A percentile compares a stretch with the other conserved stretches of the same genome.
These are phyloP conservation scores for Harpegnathos saltator DNA, from an alignment of 1,140 invertebrate species.

Conservation along the genomic window DNA sequence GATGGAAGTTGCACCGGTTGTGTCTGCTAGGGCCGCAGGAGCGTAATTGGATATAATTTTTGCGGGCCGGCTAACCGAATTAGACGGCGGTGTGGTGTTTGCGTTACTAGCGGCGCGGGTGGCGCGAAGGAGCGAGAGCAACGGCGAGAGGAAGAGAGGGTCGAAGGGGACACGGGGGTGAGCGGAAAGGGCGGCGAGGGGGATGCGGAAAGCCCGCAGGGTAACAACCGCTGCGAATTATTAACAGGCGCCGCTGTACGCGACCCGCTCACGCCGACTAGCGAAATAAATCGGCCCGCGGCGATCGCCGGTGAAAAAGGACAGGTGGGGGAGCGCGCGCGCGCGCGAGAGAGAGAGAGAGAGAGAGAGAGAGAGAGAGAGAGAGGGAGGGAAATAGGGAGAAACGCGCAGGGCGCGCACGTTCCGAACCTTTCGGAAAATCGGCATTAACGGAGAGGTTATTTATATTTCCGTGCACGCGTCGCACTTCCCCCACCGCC, in stretches of 20 bases:
- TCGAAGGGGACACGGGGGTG: too few species aligned
- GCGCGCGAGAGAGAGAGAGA: too few species aligned
- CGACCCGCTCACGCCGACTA: slow-evolving; percentile 67
- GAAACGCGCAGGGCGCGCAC: too few species aligned
- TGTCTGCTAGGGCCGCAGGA: slow-evolving; percentile 62
- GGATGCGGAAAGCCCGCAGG: slow-evolving; percentile 70
- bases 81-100: slow-evolving; percentile 77
- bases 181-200: slow-evolving; percentile 26
- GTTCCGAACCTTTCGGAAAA: slow-evolving; percentile 21
- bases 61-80: slow-evolving; percentile 78
- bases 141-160: too few species aligned
- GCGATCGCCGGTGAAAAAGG: slow-evolving; percentile 65
- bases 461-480: too few species aligned
- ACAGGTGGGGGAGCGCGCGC: background rate
- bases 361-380: too few species aligned
- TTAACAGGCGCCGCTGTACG: slow-evolving; percentile 72
- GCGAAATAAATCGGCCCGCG: slow-evolving; percentile 74
- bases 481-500: too few species aligned
- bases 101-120: slow-evolving; percentile 72
- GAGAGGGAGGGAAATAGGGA: too few species aligned
- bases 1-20: slow-evolving; percentile 65
- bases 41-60: slow-evolving; percentile 80
- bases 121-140: slow-evolving; percentile 29
- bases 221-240: slow-evolving; percentile 74
- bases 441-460: background rate